A percentile compares a stretch with the other conserved stretches of the same genome.
phyloP scores from a whole-genome alignment of 2,113 vertebrate genomes.

The Toxotes chatareus region DNA sequence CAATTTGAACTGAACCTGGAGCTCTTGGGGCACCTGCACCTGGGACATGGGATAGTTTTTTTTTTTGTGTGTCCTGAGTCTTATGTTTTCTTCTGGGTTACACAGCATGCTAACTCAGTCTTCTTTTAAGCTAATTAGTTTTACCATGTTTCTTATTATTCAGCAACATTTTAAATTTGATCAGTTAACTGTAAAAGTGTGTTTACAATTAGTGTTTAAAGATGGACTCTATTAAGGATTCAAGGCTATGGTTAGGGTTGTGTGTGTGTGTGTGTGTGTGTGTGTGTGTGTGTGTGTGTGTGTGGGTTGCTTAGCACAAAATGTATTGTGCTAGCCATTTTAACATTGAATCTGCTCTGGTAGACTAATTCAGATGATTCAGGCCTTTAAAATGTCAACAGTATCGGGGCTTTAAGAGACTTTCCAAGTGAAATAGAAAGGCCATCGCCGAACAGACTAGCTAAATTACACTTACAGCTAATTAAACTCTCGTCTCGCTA shows the following conservation, averaged over 20 bases:
- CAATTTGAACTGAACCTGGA: too few species aligned
- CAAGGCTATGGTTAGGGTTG: too few species aligned
- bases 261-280: background rate
- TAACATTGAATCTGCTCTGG: slow-evolving; percentile 42
- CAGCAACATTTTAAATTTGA: background rate
- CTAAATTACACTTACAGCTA: background rate
- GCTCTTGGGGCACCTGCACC: background rate
- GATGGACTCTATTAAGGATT: background rate
- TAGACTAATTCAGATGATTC: slow-evolving; percentile 66
- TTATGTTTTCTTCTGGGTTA: too few species aligned
- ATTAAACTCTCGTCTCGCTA: slow-evolving; percentile 27
- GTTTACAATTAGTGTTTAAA: too few species aligned
- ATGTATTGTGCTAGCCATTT: slow-evolving; percentile 40
- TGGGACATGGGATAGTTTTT: background rate
- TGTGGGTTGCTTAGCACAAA: slow-evolving; percentile 21
- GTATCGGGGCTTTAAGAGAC: slow-evolving; percentile 5
- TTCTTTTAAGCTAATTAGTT: too few species aligned
- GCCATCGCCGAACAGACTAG: background rate
- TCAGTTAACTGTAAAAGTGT: background rate
- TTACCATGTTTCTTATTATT: too few species aligned
- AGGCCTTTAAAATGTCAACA: slow-evolving; percentile 48
- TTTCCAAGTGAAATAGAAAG: slow-evolving; percentile 28
- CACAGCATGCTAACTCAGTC: too few species aligned
- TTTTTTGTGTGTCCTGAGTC: background rate
- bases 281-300: slow-evolving; percentile 3